Percentiles rank a stretch among this genome's conserved stretches.
phyloP scores from a whole-genome alignment of 2,113 vertebrate genomes.

The Ageneiosus marmoratus region DNA sequence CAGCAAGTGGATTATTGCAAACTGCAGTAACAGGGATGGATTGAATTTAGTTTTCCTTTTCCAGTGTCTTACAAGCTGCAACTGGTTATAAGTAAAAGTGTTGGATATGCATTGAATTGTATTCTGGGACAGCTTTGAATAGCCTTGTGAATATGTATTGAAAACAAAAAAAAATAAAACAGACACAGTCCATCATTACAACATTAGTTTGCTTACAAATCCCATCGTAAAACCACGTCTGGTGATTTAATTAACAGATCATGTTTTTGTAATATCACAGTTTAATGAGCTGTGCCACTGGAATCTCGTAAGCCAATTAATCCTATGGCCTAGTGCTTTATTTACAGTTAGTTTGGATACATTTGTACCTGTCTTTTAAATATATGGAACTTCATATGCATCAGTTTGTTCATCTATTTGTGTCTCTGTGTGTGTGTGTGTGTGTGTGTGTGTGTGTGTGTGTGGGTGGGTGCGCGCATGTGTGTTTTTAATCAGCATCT shows the following conservation, averaged over 20 bases:
- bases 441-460: constrained; percentile 28
- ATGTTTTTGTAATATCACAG: constrained; percentile 17
- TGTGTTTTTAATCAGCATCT: constrained; percentile 54
- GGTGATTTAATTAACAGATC: constrained; percentile 35
- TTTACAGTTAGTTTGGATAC: not conserved
- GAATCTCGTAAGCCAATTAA: constrained; percentile 14
- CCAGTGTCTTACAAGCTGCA: not conserved
- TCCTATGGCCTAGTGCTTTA: not conserved
- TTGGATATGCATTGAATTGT: not conserved
- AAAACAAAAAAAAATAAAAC: not conserved
- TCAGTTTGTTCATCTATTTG: constrained; percentile 32
- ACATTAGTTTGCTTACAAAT: not conserved
- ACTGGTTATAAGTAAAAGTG: not conserved
- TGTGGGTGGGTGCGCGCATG: constrained; percentile 14
- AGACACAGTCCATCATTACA: not conserved
- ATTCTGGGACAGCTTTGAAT: not conserved
- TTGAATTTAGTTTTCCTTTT: not conserved
- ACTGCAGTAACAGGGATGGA: constrained; percentile 6
- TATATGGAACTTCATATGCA: constrained; percentile 5
- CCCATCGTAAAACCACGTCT: not conserved
- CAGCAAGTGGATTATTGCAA: constrained; percentile 15
- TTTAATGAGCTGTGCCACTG: not conserved
- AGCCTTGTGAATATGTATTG: not conserved
- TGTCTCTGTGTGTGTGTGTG: constrained; percentile 23
- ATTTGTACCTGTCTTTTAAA: constrained; percentile 10